phyloP scores from a whole-genome alignment of 2,888 invertebrate species.

The Andrena fulva region DNA sequence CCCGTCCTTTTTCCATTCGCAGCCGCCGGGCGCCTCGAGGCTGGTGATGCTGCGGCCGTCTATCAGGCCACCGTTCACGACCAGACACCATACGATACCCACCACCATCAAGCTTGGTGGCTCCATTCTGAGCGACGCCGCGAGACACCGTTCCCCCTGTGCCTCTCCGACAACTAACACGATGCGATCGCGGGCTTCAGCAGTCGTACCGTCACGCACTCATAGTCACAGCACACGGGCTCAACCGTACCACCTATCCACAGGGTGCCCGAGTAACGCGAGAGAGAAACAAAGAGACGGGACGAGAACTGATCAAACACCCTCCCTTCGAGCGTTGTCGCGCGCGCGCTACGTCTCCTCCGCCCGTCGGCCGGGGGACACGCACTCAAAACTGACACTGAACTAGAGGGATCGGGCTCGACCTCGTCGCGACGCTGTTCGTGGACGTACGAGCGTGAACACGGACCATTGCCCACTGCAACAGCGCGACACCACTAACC shows the following conservation, averaged over 20 bases:
- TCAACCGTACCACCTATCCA: background rate
- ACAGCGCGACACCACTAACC: conserved; percentile 13
- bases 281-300: background rate
- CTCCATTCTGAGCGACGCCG: conserved; percentile 53
- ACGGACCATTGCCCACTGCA: conserved; percentile 42
- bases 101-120: conserved; percentile 27
- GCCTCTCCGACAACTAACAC: conserved; percentile 4
- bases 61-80: conserved; percentile 52
- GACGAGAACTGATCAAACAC: too few species aligned
- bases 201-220: conserved; percentile 79
- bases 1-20: conserved; percentile 88
- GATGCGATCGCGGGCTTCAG: conserved; percentile 1
- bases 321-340: too few species aligned
- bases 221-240: conserved; percentile 74
- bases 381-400: conserved; percentile 14
- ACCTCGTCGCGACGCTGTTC: background rate
- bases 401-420: background rate
- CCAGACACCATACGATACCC: conserved; percentile 66
- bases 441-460: too few species aligned
- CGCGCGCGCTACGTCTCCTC: too few species aligned
- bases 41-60: conserved; percentile 81
- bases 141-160: conserved; percentile 29
- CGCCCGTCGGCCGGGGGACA: conserved; percentile 17
- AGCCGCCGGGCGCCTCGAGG: conserved; percentile 89
- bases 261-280: background rate